Evolutionary conservation across 1,140 invertebrate species (phyloP).

Genomic region (Tachypleus tridentatus): DNA sequence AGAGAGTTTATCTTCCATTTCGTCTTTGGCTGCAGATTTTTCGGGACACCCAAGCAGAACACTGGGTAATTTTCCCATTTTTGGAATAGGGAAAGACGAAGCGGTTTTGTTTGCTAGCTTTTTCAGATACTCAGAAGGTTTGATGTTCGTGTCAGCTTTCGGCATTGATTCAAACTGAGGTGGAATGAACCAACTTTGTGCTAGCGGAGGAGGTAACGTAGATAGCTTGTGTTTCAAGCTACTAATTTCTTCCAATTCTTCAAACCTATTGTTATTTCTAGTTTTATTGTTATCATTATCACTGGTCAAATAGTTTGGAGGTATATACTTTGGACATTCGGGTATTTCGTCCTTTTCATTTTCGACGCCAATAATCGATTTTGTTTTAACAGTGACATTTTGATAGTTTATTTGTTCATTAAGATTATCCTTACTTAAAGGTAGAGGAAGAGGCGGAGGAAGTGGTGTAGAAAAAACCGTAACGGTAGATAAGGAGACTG

Average conservation of each 20-base stretch:
- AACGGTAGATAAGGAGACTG: constrained; percentile 7
- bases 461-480: constrained; percentile 46
- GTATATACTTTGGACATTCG: background rate
- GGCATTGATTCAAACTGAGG: constrained; percentile 61
- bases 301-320: background rate
- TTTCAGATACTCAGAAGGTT: constrained; percentile 78
- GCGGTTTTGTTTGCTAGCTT: constrained; percentile 48
- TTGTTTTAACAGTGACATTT: no score
- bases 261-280: no score
- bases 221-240: constrained; percentile 1
- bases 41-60: no score
- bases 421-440: constrained; percentile 8
- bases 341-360: background rate
- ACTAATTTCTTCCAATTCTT: background rate
- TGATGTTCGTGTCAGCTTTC: constrained; percentile 61
- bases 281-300: no score
- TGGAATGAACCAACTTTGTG: constrained; percentile 52
- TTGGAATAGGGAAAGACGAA: no score
- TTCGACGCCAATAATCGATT: background rate
- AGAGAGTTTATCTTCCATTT: no score
- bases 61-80: no score
- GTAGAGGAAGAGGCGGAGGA: constrained; percentile 42
- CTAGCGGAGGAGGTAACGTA: background rate
- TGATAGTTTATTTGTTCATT: no score
- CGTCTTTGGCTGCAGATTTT: no score